Evolutionary conservation across 2,888 invertebrate genomes (phyloP).

Genomic region (Sinodicranocentrus sp.): DNA sequence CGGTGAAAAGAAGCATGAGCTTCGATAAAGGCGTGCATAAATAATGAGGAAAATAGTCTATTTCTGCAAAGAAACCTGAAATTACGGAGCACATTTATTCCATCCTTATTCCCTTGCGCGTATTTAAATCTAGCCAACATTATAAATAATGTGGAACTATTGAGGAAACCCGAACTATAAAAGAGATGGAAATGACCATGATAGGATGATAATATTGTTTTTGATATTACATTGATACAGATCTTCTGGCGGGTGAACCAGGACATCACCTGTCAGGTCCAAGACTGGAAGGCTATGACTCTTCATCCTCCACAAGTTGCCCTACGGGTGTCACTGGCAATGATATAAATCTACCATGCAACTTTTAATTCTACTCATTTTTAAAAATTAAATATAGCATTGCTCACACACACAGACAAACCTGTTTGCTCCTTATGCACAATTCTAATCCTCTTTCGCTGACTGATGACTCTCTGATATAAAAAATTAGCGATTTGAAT

Average conservation of each 20-base stretch:
- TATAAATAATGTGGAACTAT: constrained; percentile 26
- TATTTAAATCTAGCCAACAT: not conserved
- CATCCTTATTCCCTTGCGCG: not conserved
- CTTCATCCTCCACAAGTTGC: constrained; percentile 75
- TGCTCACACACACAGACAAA: constrained; percentile 29
- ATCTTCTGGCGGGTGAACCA: constrained; percentile 81
- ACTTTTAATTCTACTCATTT: not conserved
- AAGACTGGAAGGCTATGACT: constrained; percentile 83
- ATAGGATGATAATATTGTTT: constrained; percentile 36
- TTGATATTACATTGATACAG: constrained; percentile 51
- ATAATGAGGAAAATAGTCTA: constrained; percentile 26
- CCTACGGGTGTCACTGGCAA: constrained; percentile 87
- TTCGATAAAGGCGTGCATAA: constrained; percentile 63
- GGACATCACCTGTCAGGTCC: constrained; percentile 77
- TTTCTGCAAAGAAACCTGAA: constrained; percentile 47
- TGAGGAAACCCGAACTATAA: constrained; percentile 61
- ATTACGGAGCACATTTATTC: constrained; percentile 19
- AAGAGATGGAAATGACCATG: constrained; percentile 38
- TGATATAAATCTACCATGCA: not conserved
- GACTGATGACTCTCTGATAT: no score
- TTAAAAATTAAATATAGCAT: constrained; percentile 15
- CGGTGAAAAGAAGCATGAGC: constrained; percentile 64
- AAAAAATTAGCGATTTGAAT: constrained; percentile 50
- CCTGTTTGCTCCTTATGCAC: constrained; percentile 28
- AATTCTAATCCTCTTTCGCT: no score